Evolutionary conservation across 2,888 invertebrate genomes (phyloP).

Genomic region (Julus scanicus): DNA sequence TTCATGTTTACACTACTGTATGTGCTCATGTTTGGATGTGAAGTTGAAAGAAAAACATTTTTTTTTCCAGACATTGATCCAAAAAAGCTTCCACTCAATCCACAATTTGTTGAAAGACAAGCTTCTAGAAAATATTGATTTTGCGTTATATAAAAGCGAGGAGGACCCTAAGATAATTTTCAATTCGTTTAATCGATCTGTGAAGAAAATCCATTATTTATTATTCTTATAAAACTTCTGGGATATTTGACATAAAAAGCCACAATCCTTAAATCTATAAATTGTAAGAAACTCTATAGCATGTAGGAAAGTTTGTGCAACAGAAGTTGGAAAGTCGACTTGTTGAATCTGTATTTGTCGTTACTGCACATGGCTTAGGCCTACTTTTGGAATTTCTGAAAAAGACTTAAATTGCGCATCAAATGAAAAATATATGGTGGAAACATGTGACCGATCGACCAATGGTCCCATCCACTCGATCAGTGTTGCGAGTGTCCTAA

Average conservation of each 20-base stretch:
- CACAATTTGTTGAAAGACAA: constrained; percentile 36
- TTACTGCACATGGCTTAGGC: background rate
- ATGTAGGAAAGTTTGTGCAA: no score
- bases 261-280: background rate
- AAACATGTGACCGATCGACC: background rate
- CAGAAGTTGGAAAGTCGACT: background rate
- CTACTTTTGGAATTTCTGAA: background rate
- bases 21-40: background rate
- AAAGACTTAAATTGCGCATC: background rate
- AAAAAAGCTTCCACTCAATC: background rate
- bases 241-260: background rate
- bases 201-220: background rate
- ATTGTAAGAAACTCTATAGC: background rate
- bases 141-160: background rate
- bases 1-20: background rate
- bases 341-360: background rate
- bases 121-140: constrained; percentile 14
- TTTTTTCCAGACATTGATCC: constrained; percentile 5
- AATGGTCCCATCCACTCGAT: background rate
- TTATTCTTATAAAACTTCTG: background rate
- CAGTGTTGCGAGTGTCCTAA: background rate
- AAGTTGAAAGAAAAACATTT: background rate
- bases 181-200: background rate
- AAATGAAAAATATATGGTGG: background rate
- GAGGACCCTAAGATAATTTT: background rate